These are phyloP conservation scores for Nannoperca australis DNA, from an alignment of 2,797 vertebrate species.

Conservation along the genomic window DNA sequence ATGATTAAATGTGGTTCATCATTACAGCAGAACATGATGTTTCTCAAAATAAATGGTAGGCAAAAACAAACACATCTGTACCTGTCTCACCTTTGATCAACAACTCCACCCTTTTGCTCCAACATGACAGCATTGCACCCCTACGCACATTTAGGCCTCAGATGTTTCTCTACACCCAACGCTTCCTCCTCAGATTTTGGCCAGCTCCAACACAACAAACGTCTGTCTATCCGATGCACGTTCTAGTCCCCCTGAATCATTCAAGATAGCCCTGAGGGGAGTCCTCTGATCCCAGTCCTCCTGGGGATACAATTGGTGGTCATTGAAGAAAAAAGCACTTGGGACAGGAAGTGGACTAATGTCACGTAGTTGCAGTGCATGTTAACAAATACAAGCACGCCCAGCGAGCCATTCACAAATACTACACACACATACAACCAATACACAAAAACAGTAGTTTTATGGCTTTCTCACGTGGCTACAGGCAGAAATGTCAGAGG, in stretches of 20 bases:
- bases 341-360: conserved; percentile 20
- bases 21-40: background rate
- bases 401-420: conserved; percentile 11
- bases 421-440: background rate
- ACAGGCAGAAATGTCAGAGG: conserved; percentile 32
- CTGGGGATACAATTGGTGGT: background rate
- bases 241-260: background rate
- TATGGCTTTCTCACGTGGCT: conserved; percentile 29
- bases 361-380: conserved; percentile 17
- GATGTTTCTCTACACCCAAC: background rate
- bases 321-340: background rate
- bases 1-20: background rate
- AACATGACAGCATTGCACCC: background rate
- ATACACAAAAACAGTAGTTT: conserved; percentile 19
- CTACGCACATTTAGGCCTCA: background rate
- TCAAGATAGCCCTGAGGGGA: background rate
- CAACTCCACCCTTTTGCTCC: background rate
- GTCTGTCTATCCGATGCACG: background rate
- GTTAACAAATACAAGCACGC: background rate
- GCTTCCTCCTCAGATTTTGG: background rate
- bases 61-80: background rate
- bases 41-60: background rate
- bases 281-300: background rate
- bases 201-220: background rate
- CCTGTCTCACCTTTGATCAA: background rate